Evolutionary conservation across 2,888 invertebrate species (phyloP).

Genomic region (Epirrhoe alternata): DNA sequence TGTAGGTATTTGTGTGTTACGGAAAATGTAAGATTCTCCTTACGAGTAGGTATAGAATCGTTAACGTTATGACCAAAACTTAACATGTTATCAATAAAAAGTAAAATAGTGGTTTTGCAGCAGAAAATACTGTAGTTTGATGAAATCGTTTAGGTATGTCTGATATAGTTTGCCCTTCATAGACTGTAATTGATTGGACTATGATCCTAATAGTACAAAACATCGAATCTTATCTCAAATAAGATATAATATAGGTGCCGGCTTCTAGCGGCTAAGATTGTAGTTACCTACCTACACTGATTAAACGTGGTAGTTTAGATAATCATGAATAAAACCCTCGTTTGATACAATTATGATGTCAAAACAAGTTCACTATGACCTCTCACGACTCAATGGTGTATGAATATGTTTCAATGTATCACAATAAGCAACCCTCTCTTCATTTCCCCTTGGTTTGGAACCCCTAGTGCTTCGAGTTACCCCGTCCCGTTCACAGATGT

Average conservation of each 20-base stretch:
- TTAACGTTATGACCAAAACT: neutral
- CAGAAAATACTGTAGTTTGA: neutral
- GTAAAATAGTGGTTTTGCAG: neutral
- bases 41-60: too few relatives aligned
- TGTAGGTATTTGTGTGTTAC: too few relatives aligned
- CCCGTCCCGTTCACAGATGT: conserved; percentile 46
- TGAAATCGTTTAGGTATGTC: neutral
- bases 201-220: conserved; percentile 1
- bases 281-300: neutral
- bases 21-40: too few relatives aligned
- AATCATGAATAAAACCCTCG: neutral
- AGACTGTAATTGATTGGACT: conserved; percentile 11
- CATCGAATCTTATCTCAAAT: conserved; percentile 15
- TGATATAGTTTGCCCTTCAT: conserved; percentile 9
- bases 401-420: conserved; percentile 16
- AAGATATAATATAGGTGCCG: conserved; percentile 9
- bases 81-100: neutral
- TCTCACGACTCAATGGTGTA: conserved; percentile 36
- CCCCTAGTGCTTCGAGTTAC: conserved; percentile 24
- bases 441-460: conserved; percentile 21
- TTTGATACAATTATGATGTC: neutral
- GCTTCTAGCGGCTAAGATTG: neutral
- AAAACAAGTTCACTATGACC: conserved; percentile 36
- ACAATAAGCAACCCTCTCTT: conserved; percentile 24
- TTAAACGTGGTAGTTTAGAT: neutral